Percentiles rank a stretch among this genome's conserved stretches.
phyloP scores from a whole-genome alignment of 2,113 vertebrate species.

The Dinomys branickii region DNA sequence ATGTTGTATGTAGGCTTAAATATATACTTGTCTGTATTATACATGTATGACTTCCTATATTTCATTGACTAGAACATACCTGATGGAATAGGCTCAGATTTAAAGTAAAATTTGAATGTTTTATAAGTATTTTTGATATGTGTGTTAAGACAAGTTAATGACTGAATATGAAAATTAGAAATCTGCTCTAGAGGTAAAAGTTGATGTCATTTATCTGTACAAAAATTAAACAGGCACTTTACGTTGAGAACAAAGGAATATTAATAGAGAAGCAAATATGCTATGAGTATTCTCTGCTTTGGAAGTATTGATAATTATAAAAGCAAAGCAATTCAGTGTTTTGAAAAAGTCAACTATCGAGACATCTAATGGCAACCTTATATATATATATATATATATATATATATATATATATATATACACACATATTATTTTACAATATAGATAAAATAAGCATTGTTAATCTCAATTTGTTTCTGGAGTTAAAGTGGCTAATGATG shows the following conservation, averaged over 20 bases:
- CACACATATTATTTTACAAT: background rate
- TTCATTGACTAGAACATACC: background rate
- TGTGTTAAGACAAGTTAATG: background rate
- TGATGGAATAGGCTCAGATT: background rate
- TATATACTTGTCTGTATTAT: background rate
- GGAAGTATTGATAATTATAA: background rate
- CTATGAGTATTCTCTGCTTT: background rate
- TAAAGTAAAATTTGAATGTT: constrained; percentile 8
- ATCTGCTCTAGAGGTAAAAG: background rate
- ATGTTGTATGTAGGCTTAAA: background rate
- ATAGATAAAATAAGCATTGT: background rate
- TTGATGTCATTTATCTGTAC: background rate
- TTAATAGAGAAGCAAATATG: background rate
- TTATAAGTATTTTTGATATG: background rate
- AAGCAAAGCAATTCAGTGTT: background rate
- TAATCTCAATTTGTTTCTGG: background rate
- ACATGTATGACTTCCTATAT: background rate
- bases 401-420: no score
- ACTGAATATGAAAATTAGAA: background rate
- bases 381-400: no score
- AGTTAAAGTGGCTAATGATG: background rate
- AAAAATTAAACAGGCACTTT: background rate
- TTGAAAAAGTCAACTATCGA: background rate
- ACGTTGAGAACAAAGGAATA: background rate
- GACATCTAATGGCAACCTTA: background rate